Base-by-base conservation (phyloP, 1,140 invertebrate species). In the Latrodectus geometricus region DNA sequence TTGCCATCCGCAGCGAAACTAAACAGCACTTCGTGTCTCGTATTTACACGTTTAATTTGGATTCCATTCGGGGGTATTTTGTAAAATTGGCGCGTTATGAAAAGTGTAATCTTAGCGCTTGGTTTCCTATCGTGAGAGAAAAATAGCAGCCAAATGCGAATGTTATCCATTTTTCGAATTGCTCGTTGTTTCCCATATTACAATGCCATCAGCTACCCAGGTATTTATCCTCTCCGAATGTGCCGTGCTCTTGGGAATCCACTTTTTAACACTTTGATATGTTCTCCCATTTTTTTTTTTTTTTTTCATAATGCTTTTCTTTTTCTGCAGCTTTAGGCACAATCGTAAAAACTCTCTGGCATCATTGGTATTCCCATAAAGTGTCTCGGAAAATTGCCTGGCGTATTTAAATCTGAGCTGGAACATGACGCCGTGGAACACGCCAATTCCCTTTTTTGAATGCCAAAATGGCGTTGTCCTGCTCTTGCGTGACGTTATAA, bases 131-230 rank as follows among this genome's bases (percentile, higher is more conserved):
- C 21, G 65, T 78, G 76, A 61, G 54, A 61, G 54, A 17, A 61
- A 78, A 78, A 78, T 35, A 15, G 12, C 23, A 11, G 61, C 8
- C 9, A 56, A 78, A 23, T 35, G 56, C 23, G 9, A 23, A 49
- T 21, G 14, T 78, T 78, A 78, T 20, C 23, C 21, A 78, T 78
- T 78, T 49, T 65, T 66, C 74, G 76, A n/a, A 11, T 61, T 0
- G 21, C 76, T 66, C 17, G 76, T 48, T 65, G 56, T 56, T 78
- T 78, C 76, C 54, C 76, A 78, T 54, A 78, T 78, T 66, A 78
- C 56, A 20, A 15, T 49, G 23, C 49, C 76, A 78, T 78, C 61
- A 78, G 21, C 61, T 61, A 61, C 54, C 11, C 54, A 17, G 54
- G 11, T 14, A 14, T 8, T 61, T 61, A 14, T 61, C 0, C 54